Evolutionary conservation across 2,113 vertebrate species (phyloP).

Genomic region (Acanthisitta chloris): DNA sequence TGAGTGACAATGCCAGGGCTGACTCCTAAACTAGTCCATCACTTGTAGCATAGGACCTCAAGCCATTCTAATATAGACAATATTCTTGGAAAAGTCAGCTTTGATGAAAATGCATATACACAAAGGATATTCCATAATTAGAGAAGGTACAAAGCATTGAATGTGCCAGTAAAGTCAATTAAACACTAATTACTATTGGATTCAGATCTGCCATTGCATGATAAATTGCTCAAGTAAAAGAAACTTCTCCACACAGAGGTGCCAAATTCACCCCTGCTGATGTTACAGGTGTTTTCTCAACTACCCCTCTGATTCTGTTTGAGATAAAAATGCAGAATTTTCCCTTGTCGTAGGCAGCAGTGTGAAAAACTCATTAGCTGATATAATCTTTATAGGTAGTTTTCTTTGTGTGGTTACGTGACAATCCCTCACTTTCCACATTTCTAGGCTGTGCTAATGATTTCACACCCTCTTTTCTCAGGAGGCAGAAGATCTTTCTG

Average conservation of each 20-base stretch:
- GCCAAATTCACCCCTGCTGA: constrained; percentile 30
- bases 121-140: constrained; percentile 46
- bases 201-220: constrained; percentile 35
- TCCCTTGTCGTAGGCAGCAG: neutral
- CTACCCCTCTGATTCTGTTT: constrained; percentile 4
- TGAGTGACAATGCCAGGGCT: neutral
- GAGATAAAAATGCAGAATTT: constrained; percentile 27
- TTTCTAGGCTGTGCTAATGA: constrained; percentile 4
- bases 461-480: neutral
- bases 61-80: neutral
- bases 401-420: neutral
- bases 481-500: neutral
- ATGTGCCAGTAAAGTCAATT: constrained; percentile 72
- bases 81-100: neutral
- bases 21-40: constrained; percentile 15
- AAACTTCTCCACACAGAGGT: constrained; percentile 47
- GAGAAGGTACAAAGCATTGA: constrained; percentile 22
- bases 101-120: constrained; percentile 22
- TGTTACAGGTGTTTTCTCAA: constrained; percentile 63
- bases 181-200: constrained; percentile 76
- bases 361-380: constrained; percentile 43
- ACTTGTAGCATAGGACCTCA: neutral
- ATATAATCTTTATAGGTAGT: neutral
- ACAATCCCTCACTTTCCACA: neutral
- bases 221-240: constrained; percentile 48